These are phyloP conservation scores for Nudaria mundana DNA, from an alignment of 2,888 invertebrate species.

Conservation along the genomic window DNA sequence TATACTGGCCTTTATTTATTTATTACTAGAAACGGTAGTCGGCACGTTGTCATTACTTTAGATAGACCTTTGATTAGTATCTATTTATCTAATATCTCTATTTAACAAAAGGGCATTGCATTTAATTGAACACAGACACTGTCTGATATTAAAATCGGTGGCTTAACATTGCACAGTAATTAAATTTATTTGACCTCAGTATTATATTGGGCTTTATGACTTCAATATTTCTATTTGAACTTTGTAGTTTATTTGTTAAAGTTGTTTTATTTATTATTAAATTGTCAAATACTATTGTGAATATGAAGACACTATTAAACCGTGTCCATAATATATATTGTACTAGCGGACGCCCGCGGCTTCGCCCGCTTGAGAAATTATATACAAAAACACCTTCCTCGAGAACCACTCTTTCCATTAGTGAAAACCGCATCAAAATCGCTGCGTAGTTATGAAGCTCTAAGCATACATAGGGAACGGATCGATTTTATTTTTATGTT, in stretches of 20 bases:
- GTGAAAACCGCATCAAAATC: no score
- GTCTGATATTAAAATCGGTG: slow-evolving; percentile 19
- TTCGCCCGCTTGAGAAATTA: no score
- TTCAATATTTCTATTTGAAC: slow-evolving; percentile 1
- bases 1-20: no score
- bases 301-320: no score
- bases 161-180: slow-evolving; percentile 16
- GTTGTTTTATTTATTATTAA: not conserved
- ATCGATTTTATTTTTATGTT: no score
- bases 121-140: slow-evolving; percentile 13
- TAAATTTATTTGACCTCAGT: slow-evolving; percentile 1
- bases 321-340: no score
- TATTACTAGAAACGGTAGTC: slow-evolving; percentile 51
- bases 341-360: no score
- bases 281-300: not conserved
- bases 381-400: no score
- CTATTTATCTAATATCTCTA: slow-evolving; percentile 35
- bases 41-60: slow-evolving; percentile 46
- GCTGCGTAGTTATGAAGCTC: no score
- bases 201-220: not conserved
- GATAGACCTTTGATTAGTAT: slow-evolving; percentile 52
- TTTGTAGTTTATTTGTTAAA: not conserved
- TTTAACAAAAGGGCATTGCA: slow-evolving; percentile 27
- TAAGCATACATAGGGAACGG: no score
- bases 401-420: no score